phyloP scores from a whole-genome alignment of 2,888 invertebrate species.

The Hemaris fuciformis region DNA sequence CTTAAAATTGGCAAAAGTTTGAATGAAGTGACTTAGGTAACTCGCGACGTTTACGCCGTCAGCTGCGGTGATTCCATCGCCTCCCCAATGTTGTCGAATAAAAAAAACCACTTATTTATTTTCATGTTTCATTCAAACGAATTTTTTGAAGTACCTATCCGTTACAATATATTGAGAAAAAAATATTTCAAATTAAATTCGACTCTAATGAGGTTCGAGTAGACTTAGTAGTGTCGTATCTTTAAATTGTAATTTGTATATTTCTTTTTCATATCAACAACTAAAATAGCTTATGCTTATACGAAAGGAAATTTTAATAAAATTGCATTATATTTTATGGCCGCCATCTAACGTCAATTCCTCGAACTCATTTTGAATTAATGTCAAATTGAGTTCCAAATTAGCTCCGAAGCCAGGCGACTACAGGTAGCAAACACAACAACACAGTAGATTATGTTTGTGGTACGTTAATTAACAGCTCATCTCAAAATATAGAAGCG shows the following conservation, averaged over 20 bases:
- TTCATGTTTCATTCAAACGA: neutral
- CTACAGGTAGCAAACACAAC: neutral
- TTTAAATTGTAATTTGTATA: no score
- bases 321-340: no score
- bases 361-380: neutral
- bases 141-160: neutral
- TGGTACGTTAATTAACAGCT: conserved; percentile 16
- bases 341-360: no score
- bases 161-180: neutral
- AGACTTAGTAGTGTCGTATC: no score
- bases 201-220: no score
- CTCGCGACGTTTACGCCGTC: conserved; percentile 67
- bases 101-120: conserved; percentile 47
- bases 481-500: conserved; percentile 38
- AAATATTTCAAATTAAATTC: no score
- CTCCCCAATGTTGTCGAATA: conserved; percentile 67
- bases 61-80: conserved; percentile 76
- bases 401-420: neutral
- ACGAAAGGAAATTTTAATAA: no score
- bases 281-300: no score
- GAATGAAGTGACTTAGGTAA: conserved; percentile 74
- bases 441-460: neutral
- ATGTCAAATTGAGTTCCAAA: neutral
- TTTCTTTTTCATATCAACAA: no score
- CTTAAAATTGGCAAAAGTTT: conserved; percentile 75